phyloP scores from a whole-genome alignment of 35 echinoderm and acorn worm species.

The Apostichopus japonicus region DNA sequence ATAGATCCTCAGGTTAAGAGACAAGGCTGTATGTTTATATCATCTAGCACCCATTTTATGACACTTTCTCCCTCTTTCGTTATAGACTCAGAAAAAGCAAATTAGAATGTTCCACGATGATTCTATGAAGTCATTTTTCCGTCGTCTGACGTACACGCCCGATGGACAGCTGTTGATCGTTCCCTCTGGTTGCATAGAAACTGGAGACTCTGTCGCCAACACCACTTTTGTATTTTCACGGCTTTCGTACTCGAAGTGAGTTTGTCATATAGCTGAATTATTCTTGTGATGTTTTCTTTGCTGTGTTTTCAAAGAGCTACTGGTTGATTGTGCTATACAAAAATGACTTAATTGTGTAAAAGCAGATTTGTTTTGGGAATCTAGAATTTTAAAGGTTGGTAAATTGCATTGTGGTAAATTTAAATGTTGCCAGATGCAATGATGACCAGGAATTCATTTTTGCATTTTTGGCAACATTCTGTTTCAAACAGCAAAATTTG shows the following conservation, averaged over 20 bases:
- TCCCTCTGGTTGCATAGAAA: constrained; percentile 82
- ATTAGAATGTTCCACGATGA: constrained; percentile 96
- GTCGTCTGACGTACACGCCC: constrained; percentile 85
- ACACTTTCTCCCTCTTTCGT: neutral
- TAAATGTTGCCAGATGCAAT: no score
- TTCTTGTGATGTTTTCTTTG: neutral
- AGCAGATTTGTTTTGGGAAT: no score
- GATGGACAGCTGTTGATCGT: constrained; percentile 95
- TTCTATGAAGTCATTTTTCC: constrained; percentile 98
- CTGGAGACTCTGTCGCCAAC: constrained; percentile 74
- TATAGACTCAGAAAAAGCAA: constrained; percentile 67
- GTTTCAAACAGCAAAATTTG: no score
- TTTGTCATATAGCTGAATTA: neutral
- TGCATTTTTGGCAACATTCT: no score
- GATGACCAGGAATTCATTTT: no score
- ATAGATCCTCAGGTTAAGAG: no score
- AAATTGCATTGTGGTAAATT: no score
- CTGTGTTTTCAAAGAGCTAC: no score
- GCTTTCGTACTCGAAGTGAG: constrained; percentile 80
- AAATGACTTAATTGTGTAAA: no score
- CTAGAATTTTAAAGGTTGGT: no score
- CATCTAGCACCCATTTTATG: neutral
- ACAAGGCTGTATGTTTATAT: no score
- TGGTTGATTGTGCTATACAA: no score
- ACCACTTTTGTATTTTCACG: constrained; percentile 90